Percentiles rank a stretch among this genome's conserved stretches.
Conservation (phyloP, 2,113 vertebrate species). For the Menidia beryllina region DNA sequence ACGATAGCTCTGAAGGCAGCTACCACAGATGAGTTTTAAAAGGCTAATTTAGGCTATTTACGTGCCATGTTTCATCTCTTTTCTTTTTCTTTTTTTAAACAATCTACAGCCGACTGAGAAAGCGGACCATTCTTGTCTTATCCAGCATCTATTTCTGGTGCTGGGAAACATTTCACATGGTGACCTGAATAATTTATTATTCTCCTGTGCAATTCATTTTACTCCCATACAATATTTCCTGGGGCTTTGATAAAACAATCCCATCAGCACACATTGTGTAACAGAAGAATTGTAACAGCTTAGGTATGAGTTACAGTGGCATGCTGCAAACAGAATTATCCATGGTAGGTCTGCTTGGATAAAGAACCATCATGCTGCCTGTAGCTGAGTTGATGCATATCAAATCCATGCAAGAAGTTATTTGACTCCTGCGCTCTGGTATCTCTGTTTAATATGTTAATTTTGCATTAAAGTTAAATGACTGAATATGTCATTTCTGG, state of each 20-base stretch:
- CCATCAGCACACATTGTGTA: constrained; percentile 48
- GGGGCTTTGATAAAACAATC: constrained; percentile 47
- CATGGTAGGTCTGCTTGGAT: constrained; percentile 4
- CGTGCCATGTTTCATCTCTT: not conserved
- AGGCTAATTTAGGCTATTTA: not conserved
- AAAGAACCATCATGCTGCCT: constrained; percentile 20
- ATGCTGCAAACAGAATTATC: constrained; percentile 63
- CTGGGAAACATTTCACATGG: constrained; percentile 40
- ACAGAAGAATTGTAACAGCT: constrained; percentile 50
- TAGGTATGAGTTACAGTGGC: constrained; percentile 44
- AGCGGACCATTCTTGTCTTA: constrained; percentile 31
- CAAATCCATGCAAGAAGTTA: constrained; percentile 21
- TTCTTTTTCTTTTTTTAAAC: constrained; percentile 25
- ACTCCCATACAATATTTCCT: constrained; percentile 34
- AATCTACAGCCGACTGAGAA: constrained; percentile 19
- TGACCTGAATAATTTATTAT: constrained; percentile 52
- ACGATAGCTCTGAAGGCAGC: not conserved
- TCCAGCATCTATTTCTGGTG: constrained; percentile 39
- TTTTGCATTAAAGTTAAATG: not conserved
- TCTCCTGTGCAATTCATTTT: constrained; percentile 18
- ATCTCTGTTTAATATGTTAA: not conserved
- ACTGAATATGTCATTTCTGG: not conserved
- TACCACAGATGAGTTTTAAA: not conserved
- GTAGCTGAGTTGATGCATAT: constrained; percentile 17
- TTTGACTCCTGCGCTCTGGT: not conserved